Base-by-base conservation (phyloP, 2,888 invertebrate species). In the Hyposoter dolosus region DNA sequence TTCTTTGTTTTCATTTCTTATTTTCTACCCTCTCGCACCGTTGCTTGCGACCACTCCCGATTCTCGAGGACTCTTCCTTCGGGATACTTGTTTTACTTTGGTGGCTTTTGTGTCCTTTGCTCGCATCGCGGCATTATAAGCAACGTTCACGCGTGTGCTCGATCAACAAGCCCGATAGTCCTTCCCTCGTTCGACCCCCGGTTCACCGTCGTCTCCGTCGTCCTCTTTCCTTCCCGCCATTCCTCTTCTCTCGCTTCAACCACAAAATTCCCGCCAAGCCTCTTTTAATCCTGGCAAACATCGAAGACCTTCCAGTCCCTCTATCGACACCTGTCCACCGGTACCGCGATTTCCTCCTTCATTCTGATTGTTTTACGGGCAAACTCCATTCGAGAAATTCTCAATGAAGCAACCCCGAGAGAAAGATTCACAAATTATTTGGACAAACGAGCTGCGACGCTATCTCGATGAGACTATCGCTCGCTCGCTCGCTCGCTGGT, bases 11-110 rank as follows among this genome's bases (percentile, higher is more conserved):
- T 60, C 15, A 15, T 60, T 60, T 60, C 23, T 23, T 3, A 0
- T 43, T 40, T 40, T 60, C 5, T 66, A 80, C n/a, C 3, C 35
- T 53, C 40, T 28, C 50, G 3, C 79, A 88, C 86, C 87, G 40
- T 5, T 40, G 9, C 81, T 17, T 9, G 19, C 84, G 88, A 87
- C 88, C 91, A 89, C 89, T 89, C 87, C 89, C 88, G 82, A 90
- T 90, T 88, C 88, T 76, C 7, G 35, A 10, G 76, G 40, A 79
- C 69, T 63, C 63, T 47, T 56, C 72, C 7, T 50, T 53, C 19
- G 12, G 19, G 66, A 45, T 17, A 28, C 12, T 17, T 69, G 32
- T 80, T 68, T 32, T 15, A 6, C 35, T 19, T 19, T 50, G 65
- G 50, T 28, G 28, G 28, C 23, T 63, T n/a, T n/a, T 53, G 53